Evolutionary conservation across 2,797 vertebrate genomes (phyloP).

Genomic region (Alosa sapidissima): DNA sequence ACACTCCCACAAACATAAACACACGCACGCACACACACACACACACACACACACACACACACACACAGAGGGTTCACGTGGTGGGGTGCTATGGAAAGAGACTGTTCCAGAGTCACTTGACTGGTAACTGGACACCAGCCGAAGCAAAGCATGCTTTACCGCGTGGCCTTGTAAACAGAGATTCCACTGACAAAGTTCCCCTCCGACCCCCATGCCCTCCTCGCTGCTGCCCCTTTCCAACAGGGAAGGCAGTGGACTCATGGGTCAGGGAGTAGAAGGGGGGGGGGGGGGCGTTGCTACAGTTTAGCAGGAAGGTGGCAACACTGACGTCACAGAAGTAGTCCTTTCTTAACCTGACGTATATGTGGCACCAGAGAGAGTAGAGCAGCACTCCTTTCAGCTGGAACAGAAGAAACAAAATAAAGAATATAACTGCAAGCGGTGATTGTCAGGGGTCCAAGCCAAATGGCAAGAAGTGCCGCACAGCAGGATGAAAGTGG

Average conservation of each 20-base stretch:
- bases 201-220: not conserved
- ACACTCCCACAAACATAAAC: not conserved
- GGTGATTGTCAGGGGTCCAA: not conserved
- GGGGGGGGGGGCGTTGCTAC: not conserved
- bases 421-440: not conserved
- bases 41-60: not conserved
- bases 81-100: conserved; percentile 24
- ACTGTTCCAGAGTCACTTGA: conserved; percentile 17
- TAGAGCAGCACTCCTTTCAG: not conserved
- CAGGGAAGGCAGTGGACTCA: not conserved
- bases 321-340: not conserved
- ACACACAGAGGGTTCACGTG: conserved; percentile 9
- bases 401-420: not conserved
- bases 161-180: conserved; percentile 25
- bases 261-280: not conserved
- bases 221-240: not conserved
- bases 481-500: no score
- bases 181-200: conserved; percentile 10
- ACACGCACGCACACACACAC: not conserved
- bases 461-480: no score
- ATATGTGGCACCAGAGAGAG: not conserved
- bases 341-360: not conserved
- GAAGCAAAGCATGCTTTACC: conserved; percentile 8
- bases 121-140: conserved; percentile 19
- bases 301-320: not conserved